Percentiles rank a stretch among this genome's conserved stretches.
These are phyloP conservation scores for Dryadula phaetusa DNA, from an alignment of 2,888 invertebrate species.

Conservation along the genomic window DNA sequence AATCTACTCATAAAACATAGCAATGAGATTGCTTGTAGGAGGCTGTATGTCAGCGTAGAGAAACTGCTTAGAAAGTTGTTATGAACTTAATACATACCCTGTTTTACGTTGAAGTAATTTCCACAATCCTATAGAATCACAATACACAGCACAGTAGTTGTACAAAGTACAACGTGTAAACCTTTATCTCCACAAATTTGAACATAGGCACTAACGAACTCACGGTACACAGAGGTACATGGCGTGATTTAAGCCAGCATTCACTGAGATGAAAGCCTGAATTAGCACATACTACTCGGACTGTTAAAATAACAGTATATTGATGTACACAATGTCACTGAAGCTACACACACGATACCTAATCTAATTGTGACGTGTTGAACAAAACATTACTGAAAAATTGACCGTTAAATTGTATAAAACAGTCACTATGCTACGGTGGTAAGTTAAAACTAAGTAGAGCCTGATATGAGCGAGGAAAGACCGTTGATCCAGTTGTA, in stretches of 20 bases:
- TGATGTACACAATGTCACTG: slow-evolving; percentile 56
- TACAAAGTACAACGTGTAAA: slow-evolving; percentile 64
- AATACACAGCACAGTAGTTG: slow-evolving; percentile 63
- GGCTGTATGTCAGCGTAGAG: slow-evolving; percentile 41
- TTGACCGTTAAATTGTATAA: slow-evolving; percentile 63
- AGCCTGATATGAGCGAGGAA: slow-evolving; percentile 72
- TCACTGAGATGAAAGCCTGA: slow-evolving; percentile 72
- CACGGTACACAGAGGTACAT: slow-evolving; percentile 72
- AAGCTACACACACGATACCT: slow-evolving; percentile 57
- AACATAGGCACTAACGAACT: slow-evolving; percentile 81
- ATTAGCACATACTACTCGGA: slow-evolving; percentile 54
- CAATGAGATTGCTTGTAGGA: slow-evolving; percentile 35
- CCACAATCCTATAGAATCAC: slow-evolving; percentile 71
- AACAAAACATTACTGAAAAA: slow-evolving; percentile 69
- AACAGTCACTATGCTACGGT: slow-evolving; percentile 71
- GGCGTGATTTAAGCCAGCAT: slow-evolving; percentile 76
- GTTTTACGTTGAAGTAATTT: slow-evolving; percentile 62
- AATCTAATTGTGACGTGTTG: slow-evolving; percentile 62
- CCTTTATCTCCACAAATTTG: slow-evolving; percentile 70
- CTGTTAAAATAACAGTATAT: slow-evolving; percentile 54
- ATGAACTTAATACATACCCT: slow-evolving; percentile 66
- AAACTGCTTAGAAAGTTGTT: slow-evolving; percentile 49
- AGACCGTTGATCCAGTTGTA: slow-evolving; percentile 83
- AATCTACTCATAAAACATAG: slow-evolving; percentile 11
- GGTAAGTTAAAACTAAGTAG: slow-evolving; percentile 82